phyloP scores from a whole-genome alignment of 2,888 invertebrate species.

The Temnothorax unifasciatus region DNA sequence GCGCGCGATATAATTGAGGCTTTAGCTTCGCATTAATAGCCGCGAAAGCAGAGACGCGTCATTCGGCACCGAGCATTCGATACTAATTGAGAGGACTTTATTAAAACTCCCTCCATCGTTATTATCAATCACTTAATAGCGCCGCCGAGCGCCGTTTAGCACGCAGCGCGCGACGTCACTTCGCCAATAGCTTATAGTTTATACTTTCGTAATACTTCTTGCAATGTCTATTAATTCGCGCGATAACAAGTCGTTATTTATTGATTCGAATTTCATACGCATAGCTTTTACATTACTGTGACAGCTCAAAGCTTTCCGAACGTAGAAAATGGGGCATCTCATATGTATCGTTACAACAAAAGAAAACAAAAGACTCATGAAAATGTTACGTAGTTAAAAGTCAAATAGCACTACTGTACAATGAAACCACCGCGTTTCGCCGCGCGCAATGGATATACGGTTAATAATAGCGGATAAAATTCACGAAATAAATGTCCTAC shows the following conservation, averaged over 20 bases:
- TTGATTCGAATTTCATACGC: background rate
- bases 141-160: slow-evolving; percentile 8
- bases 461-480: slow-evolving; percentile 39
- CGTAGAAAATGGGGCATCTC: background rate
- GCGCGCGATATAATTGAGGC: slow-evolving; percentile 65
- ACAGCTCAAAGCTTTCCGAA: background rate
- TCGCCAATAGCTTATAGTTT: background rate
- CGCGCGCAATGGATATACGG: background rate
- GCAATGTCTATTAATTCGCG: background rate
- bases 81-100: slow-evolving; percentile 65
- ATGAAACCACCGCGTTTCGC: background rate
- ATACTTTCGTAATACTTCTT: slow-evolving; percentile 12
- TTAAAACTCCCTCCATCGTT: slow-evolving; percentile 47
- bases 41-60: slow-evolving; percentile 56
- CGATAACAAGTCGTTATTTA: slow-evolving; percentile 23
- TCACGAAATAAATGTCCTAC: slow-evolving; percentile 27
- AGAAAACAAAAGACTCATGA: background rate
- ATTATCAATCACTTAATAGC: slow-evolving; percentile 46
- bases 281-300: background rate
- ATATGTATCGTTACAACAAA: background rate
- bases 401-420: slow-evolving; percentile 16
- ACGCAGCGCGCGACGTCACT: background rate
- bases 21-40: slow-evolving; percentile 64
- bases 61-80: slow-evolving; percentile 26
- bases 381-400: slow-evolving; percentile 12